phyloP scores from a whole-genome alignment of 2,797 vertebrate genomes.

The Silurus aristotelis region DNA sequence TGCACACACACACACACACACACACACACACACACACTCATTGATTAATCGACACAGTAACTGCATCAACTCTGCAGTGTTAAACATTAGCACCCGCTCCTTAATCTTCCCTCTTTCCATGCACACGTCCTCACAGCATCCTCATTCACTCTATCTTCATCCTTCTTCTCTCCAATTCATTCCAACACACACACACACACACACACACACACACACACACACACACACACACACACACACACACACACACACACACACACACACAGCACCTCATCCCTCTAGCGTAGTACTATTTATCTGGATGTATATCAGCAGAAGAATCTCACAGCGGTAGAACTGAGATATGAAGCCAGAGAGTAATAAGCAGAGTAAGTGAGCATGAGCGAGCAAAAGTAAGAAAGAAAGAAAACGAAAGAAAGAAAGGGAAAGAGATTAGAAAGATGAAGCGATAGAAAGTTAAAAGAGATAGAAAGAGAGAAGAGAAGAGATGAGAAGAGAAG shows the following conservation, averaged over 20 bases:
- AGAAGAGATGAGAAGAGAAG: neutral
- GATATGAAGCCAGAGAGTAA: no score
- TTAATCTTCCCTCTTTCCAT: neutral
- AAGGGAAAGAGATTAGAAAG: no score
- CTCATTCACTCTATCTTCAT: neutral
- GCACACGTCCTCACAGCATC: neutral
- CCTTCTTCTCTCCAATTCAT: neutral
- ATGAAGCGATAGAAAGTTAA: no score
- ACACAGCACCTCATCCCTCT: neutral
- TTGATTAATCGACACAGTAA: conserved; percentile 11
- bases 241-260: neutral
- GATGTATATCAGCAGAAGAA: no score
- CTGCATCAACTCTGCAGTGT: neutral
- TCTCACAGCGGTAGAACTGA: no score
- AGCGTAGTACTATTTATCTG: neutral
- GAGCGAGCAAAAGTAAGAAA: no score
- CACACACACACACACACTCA: neutral
- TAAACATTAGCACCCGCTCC: neutral
- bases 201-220: neutral
- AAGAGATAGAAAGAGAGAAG: neutral
- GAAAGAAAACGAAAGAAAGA: no score
- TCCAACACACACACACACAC: neutral
- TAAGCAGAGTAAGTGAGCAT: no score
- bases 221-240: no score
- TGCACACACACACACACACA: neutral